Evolutionary conservation across 2,797 vertebrate species (phyloP).

Genomic region (Premnoplex brunnescens): DNA sequence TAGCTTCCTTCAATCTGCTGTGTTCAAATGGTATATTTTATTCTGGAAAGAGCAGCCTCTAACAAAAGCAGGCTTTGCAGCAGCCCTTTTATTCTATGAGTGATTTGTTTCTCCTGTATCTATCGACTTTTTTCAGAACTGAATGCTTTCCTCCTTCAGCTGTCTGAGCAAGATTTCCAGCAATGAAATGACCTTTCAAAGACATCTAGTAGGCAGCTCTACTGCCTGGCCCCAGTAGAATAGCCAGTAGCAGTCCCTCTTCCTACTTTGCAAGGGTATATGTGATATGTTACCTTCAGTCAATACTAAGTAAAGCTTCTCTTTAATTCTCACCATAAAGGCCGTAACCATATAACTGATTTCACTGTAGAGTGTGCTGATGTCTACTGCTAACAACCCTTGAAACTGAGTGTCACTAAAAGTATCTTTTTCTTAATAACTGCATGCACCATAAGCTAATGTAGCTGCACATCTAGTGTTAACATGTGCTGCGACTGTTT

Average conservation of each 20-base stretch:
- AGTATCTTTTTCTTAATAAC: neutral
- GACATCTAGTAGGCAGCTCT: constrained; percentile 50
- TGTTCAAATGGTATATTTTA: neutral
- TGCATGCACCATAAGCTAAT: constrained; percentile 35
- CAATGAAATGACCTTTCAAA: constrained; percentile 54
- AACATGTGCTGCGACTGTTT: neutral
- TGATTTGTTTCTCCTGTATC: constrained; percentile 54
- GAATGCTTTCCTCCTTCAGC: constrained; percentile 52
- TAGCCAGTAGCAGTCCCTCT: constrained; percentile 45
- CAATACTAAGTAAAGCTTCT: constrained; percentile 16
- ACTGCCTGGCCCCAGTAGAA: constrained; percentile 40
- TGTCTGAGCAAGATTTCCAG: constrained; percentile 53
- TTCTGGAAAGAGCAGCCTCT: neutral
- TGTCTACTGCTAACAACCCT: constrained; percentile 26
- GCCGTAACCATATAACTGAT: constrained; percentile 37
- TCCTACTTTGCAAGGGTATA: constrained; percentile 50
- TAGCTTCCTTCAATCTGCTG: neutral
- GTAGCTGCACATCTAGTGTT: neutral
- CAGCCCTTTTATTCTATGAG: neutral
- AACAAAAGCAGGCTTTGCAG: neutral
- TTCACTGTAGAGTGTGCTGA: neutral
- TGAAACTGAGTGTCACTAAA: neutral
- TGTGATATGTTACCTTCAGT: neutral
- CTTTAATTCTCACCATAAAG: constrained; percentile 36
- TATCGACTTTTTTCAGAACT: constrained; percentile 58